Evolutionary conservation across 1,140 invertebrate genomes (phyloP), one percentile per base, ranked within the genome.

Genomic region (Caenorhabditis briggsae): DNA sequence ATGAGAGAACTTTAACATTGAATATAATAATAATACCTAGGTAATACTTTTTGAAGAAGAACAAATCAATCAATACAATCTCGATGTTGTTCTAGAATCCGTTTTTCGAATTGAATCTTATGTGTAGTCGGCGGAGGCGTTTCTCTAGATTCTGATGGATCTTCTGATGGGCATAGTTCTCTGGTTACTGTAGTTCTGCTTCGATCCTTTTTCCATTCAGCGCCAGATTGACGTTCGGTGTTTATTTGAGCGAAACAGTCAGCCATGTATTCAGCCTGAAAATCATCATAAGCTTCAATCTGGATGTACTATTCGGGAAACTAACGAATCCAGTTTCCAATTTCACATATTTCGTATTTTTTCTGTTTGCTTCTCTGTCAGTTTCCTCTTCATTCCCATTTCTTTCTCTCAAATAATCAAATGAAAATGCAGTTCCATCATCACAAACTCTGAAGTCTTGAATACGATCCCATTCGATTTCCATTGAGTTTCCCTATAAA

Each of bases 271-370:
- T 87, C 86, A 48, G 59, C 74, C 86, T 87, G 65, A 78, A 87
- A 87, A 85, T 53, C 14, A 18, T 11, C 2, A 11, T 33, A 55
- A 20, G 56, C n/a, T 82, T 55, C 23, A 18, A 14, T n/a, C 18
- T 11, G 9, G 25, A 50, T 23, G 9, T 6, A 5, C 11, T 23
- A 3, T 23, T 83, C 11, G 2, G 8, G 8, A 55, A 46, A 89
- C 88, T 83, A 41, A 89, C 88, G 65, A 83, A 89, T 50, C 48
- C 41, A 20, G 88, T 78, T 20, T 78, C 46, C 14, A 89, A 74
- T 58, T 59, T 82, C 14, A 87, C 61, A 33, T 53, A 46, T 78
- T 88, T 89, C n/a, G 88, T 55, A 41, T 87, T 89, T 46, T 55
- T 82, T 11, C 18, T 23, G 16, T 5, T 48, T 3, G 9, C 53